Base-by-base conservation (phyloP, 2,797 vertebrate species). In the Argya squamiceps region DNA sequence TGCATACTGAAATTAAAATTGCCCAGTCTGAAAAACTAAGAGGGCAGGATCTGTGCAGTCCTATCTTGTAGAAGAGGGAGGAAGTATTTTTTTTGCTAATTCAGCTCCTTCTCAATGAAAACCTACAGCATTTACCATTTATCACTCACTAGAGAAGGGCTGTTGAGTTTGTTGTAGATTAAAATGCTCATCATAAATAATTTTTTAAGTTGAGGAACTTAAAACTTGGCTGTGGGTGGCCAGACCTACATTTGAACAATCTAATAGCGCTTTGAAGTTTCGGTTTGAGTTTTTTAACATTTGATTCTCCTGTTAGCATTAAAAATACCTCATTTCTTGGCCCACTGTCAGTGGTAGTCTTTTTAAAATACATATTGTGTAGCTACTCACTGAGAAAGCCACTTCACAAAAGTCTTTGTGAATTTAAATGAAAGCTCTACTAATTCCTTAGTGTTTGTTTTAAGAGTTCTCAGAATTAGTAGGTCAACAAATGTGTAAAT, bases 1-100 rank as follows among this genome's bases (percentile, higher is more conserved):
- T 44, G 67, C n/a, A 6, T 65, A 37, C 70, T 74, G 83, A 93
- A 94, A 95, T 84, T 93, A 93, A 95, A 97, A 94, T 87, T 94
- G 93, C 67, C 84, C 77, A 52, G 67, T 89, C n/a, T 36, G 74
- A 86, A 94, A 88, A 92, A 81, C 1, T 67, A 76, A 67, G 41
- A 64, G 78, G 50, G 47, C 47, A 77, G 82, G 75, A 71, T 46
- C 91, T 60, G n/a, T 59, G 56, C 15, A 32, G 44, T 52, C 85
- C 74, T 62, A 46, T 84, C 84, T 58, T 49, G 19, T 12, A 46
- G 37, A 70, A 81, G 44, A 76, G 16, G 19, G 34, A 29, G 10
- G 50, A 55, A 62, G 36, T 39, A 11, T 16, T 78, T 78, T 92
- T 94, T 63, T 94, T 2, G 14, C 69, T 85, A 43, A 52, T 71